Evolutionary conservation across 2,888 invertebrate genomes (phyloP).

Genomic region (Lagria hirta): DNA sequence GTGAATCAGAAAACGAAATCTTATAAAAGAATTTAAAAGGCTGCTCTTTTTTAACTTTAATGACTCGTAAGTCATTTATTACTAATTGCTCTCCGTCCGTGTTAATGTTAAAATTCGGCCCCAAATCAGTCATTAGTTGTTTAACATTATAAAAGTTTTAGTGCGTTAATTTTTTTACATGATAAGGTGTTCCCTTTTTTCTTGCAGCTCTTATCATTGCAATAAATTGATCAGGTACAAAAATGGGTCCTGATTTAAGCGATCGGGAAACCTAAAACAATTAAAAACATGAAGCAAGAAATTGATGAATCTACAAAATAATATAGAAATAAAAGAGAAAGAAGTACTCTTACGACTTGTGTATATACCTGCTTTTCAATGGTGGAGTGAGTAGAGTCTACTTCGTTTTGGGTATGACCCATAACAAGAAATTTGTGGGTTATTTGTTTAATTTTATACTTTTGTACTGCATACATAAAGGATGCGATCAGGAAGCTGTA

Average conservation of each 20-base stretch:
- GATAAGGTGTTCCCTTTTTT: slow-evolving; percentile 21
- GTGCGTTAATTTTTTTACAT: slow-evolving; percentile 19
- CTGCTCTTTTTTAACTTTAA: slow-evolving; percentile 13
- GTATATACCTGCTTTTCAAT: slow-evolving; percentile 26
- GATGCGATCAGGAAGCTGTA: slow-evolving; percentile 31
- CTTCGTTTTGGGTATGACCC: slow-evolving; percentile 25
- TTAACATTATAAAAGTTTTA: slow-evolving; percentile 23
- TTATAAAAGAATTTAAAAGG: slow-evolving; percentile 16
- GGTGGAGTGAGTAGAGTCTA: slow-evolving; percentile 20
- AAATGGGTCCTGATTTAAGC: slow-evolving; percentile 27
- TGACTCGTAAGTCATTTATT: slow-evolving; percentile 7
- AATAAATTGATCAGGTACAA: slow-evolving; percentile 18
- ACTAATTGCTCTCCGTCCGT: slow-evolving; percentile 2
- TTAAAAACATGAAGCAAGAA: too few species aligned
- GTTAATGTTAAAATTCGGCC: slow-evolving; percentile 11
- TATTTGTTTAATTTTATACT: slow-evolving; percentile 21
- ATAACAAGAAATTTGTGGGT: slow-evolving; percentile 25
- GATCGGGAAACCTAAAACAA: too few species aligned
- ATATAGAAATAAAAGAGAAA: too few species aligned
- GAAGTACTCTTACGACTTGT: too few species aligned
- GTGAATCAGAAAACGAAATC: slow-evolving; percentile 17
- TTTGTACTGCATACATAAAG: slow-evolving; percentile 28
- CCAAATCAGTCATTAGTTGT: slow-evolving; percentile 7
- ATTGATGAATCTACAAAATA: too few species aligned
- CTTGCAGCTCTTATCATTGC: slow-evolving; percentile 22